Percentiles rank a stretch among this genome's conserved stretches.
Conservation (phyloP, 2,888 invertebrate species). For the Schizotus pectinicornis region DNA sequence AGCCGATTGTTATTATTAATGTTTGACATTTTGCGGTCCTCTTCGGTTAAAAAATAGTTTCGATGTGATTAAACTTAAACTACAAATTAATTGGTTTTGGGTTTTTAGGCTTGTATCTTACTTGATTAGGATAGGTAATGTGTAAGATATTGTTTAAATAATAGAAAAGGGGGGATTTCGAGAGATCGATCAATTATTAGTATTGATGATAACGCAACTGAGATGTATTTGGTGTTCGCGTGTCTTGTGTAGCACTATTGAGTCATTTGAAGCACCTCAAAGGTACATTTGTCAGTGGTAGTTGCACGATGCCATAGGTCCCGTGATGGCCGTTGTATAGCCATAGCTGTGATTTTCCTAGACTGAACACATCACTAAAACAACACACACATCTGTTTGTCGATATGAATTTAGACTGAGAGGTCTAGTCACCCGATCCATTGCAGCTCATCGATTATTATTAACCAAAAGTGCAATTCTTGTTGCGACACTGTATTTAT, state of each 20-base stretch:
- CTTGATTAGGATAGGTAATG: slow-evolving; percentile 37
- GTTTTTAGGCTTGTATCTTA: slow-evolving; percentile 48
- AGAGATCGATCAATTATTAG: slow-evolving; percentile 22
- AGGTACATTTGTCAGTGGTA: slow-evolving; percentile 42
- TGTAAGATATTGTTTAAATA: slow-evolving; percentile 41
- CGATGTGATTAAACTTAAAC: slow-evolving; percentile 48
- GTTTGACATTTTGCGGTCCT: slow-evolving; percentile 36
- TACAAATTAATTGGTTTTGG: slow-evolving; percentile 49
- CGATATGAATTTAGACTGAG: slow-evolving; percentile 51
- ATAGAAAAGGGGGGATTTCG: slow-evolving; percentile 16
- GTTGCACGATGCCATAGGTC: slow-evolving; percentile 50
- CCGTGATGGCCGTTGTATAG: slow-evolving; percentile 43
- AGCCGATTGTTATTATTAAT: slow-evolving; percentile 24
- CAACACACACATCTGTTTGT: slow-evolving; percentile 36
- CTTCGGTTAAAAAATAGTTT: slow-evolving; percentile 43
- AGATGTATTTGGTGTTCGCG: slow-evolving; percentile 39
- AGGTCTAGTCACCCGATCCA: slow-evolving; percentile 48
- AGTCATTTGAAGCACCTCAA: slow-evolving; percentile 44
- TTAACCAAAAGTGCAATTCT: slow-evolving; percentile 49
- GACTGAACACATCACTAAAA: slow-evolving; percentile 49
- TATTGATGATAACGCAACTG: slow-evolving; percentile 13
- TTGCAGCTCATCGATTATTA: slow-evolving; percentile 45
- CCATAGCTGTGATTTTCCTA: slow-evolving; percentile 68
- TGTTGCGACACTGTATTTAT: slow-evolving; percentile 41
- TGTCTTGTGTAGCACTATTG: slow-evolving; percentile 50